Conservation (phyloP, 2,888 invertebrate genomes). For the Pecten maximus region DNA sequence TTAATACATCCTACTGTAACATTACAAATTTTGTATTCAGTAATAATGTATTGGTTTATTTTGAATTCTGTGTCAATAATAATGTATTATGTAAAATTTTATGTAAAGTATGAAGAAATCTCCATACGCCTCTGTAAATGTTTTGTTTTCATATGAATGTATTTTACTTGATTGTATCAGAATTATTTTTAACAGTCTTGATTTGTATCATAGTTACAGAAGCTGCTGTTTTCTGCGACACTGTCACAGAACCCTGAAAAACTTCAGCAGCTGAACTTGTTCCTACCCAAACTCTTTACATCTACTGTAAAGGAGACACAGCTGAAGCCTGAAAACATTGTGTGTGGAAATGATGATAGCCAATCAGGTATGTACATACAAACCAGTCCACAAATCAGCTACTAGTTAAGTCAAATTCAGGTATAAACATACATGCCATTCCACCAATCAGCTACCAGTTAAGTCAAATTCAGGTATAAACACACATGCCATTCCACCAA, state of each 20-base stretch:
- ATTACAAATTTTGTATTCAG: no score
- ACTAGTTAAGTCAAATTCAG: no score
- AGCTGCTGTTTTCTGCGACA: conserved; percentile 98
- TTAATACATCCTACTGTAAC: no score
- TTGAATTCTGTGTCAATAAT: no score
- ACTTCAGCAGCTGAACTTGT: conserved; percentile 92
- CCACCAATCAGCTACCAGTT: neutral
- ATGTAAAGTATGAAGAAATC: no score
- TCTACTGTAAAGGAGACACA: conserved; percentile 63
- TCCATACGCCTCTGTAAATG: no score
- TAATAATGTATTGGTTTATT: no score
- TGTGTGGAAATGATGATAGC: neutral
- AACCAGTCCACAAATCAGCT: neutral
- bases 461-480: no score
- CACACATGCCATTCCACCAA: neutral
- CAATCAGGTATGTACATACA: neutral
- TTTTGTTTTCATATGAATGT: no score
- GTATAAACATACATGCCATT: neutral
- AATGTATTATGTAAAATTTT: no score
- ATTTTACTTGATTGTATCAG: no score
- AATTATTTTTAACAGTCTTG: no score
- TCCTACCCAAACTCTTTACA: conserved; percentile 95
- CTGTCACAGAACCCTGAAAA: conserved; percentile 98
- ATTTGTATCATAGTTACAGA: conserved; percentile 86
- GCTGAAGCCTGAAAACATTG: neutral